Conservation (phyloP, 1,140 invertebrate genomes). For the Drosophila bipectinata region DNA sequence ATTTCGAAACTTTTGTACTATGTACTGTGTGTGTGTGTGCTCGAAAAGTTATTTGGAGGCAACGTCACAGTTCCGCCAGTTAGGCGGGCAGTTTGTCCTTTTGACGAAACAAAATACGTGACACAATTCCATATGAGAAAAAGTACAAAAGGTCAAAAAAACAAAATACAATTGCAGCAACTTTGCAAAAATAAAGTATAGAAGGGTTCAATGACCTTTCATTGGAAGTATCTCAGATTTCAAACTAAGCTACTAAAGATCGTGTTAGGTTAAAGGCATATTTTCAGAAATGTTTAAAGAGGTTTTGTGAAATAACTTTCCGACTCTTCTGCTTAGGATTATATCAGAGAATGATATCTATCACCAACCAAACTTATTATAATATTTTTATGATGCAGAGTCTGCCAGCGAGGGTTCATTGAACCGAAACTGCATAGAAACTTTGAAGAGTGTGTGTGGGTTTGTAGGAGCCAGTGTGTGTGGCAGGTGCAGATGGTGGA, state of each 20-base stretch:
- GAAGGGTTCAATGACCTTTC: conserved; percentile 29
- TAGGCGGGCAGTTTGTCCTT: conserved; percentile 25
- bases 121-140: conserved; percentile 54
- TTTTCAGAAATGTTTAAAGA: background rate
- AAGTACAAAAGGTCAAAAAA: conserved; percentile 6
- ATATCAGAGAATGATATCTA: background rate
- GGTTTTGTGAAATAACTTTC: no score
- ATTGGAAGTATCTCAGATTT: background rate
- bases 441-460: background rate
- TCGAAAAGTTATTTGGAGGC: conserved; percentile 37
- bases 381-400: conserved; percentile 6
- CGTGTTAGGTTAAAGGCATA: background rate
- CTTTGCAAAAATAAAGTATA: background rate
- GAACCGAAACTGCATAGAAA: conserved; percentile 37
- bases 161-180: conserved; percentile 17
- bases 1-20: conserved; percentile 64
- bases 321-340: no score
- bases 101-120: conserved; percentile 71
- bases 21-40: background rate
- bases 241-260: background rate
- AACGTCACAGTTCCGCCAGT: conserved; percentile 41
- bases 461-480: background rate
- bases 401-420: conserved; percentile 32
- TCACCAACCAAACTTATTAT: background rate
- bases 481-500: conserved; percentile 18